phyloP scores from a whole-genome alignment of 2,888 invertebrate genomes.

The Gymnoscelis rufifasciata region DNA sequence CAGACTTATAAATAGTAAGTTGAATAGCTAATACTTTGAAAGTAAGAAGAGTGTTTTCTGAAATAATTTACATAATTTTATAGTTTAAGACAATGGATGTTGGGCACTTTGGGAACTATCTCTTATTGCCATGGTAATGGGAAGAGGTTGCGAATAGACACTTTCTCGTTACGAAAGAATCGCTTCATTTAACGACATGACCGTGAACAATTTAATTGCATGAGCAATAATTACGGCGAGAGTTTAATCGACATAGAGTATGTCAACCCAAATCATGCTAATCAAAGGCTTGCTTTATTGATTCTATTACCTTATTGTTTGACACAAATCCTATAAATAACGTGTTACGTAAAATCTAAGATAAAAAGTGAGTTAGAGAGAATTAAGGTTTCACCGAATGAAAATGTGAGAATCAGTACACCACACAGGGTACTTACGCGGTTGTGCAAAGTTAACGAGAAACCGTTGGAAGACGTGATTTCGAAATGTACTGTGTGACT shows the following conservation, averaged over 20 bases:
- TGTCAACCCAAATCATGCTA: constrained; percentile 9
- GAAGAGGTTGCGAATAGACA: constrained; percentile 39
- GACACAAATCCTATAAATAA: background rate
- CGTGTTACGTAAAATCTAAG: constrained; percentile 15
- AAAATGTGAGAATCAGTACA: constrained; percentile 51
- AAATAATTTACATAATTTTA: constrained; percentile 23
- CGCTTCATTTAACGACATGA: constrained; percentile 60
- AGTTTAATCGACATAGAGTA: constrained; percentile 28
- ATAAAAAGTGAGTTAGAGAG: constrained; percentile 26
- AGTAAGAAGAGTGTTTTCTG: constrained; percentile 18
- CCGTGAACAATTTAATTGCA: constrained; percentile 55
- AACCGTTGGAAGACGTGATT: constrained; percentile 45
- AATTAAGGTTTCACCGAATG: constrained; percentile 25
- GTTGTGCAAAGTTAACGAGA: constrained; percentile 54
- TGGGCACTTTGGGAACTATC: constrained; percentile 29
- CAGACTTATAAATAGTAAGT: constrained; percentile 4
- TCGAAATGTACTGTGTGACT: constrained; percentile 44
- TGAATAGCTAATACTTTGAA: constrained; percentile 21
- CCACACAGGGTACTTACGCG: constrained; percentile 27
- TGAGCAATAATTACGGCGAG: constrained; percentile 45
- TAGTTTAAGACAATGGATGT: constrained; percentile 16
- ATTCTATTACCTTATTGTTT: background rate
- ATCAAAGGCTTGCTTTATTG: constrained; percentile 10
- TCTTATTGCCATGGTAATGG: constrained; percentile 12
- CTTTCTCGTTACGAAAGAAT: constrained; percentile 72